Conservation (phyloP, 2,888 invertebrate genomes). For the Artemia sp. region DNA sequence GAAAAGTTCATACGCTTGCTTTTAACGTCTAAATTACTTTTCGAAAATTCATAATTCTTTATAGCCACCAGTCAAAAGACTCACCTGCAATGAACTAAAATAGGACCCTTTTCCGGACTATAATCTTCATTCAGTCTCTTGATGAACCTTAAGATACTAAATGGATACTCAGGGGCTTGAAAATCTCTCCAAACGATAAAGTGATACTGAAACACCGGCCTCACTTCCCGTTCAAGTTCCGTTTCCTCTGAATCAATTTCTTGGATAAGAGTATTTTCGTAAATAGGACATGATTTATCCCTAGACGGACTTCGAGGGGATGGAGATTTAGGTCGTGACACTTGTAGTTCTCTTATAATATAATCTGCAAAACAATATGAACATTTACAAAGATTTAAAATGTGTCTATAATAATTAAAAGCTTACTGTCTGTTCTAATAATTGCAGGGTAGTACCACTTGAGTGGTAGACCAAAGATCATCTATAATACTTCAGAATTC, state of each 20-base stretch:
- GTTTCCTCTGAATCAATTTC: conserved; percentile 24
- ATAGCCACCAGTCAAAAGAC: conserved; percentile 5
- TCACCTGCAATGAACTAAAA: conserved; percentile 65
- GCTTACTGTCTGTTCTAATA: not conserved
- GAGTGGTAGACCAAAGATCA: too few relatives aligned
- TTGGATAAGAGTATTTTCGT: not conserved
- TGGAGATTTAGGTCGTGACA: conserved; percentile 29
- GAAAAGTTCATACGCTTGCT: too few relatives aligned
- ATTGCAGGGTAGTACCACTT: conserved; percentile 16
- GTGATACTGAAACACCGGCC: conserved; percentile 72
- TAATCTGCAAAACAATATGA: conserved; percentile 45
- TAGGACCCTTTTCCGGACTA: conserved; percentile 58
- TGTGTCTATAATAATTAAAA: too few relatives aligned
- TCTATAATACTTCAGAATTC: too few relatives aligned
- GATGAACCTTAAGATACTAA: conserved; percentile 75
- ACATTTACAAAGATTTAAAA: too few relatives aligned
- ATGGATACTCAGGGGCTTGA: conserved; percentile 82
- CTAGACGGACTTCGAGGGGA: not conserved
- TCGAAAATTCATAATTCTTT: too few relatives aligned
- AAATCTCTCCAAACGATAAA: conserved; percentile 93
- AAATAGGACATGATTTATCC: not conserved
- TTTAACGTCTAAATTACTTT: too few relatives aligned
- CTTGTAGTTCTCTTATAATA: conserved; percentile 57
- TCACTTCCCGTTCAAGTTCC: conserved; percentile 28
- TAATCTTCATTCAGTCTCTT: conserved; percentile 73